These are phyloP conservation scores for Ectropis crepuscularia DNA, from an alignment of 2,888 invertebrate genomes.

Conservation along the genomic window DNA sequence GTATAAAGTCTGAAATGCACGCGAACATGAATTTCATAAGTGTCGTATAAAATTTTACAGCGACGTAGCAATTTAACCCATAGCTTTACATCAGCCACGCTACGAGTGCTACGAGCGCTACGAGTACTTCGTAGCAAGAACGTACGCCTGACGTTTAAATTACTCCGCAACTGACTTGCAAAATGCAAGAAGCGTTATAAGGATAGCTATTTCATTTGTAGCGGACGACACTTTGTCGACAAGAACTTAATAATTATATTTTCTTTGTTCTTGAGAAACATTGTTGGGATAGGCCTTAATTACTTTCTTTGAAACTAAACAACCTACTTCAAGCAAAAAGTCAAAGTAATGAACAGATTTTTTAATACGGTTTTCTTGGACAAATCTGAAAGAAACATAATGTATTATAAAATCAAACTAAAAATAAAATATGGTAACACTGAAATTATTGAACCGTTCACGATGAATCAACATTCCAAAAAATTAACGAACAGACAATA, in stretches of 20 bases:
- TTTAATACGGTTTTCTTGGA: too few species aligned
- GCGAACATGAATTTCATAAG: slow-evolving; percentile 24
- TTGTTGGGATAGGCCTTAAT: neutral
- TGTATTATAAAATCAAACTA: too few species aligned
- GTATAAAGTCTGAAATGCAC: slow-evolving; percentile 16
- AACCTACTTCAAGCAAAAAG: too few species aligned
- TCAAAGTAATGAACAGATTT: too few species aligned
- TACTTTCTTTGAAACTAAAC: too few species aligned
- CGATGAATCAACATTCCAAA: too few species aligned
- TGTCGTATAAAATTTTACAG: slow-evolving; percentile 24
- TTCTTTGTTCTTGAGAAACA: neutral
- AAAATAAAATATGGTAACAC: too few species aligned
- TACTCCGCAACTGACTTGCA: slow-evolving; percentile 44
- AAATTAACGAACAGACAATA: too few species aligned
- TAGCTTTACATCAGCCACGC: slow-evolving; percentile 18
- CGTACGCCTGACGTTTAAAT: slow-evolving; percentile 47
- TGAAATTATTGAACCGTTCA: too few species aligned
- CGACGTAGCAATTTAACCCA: slow-evolving; percentile 20
- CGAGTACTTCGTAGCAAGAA: slow-evolving; percentile 25
- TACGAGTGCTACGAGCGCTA: slow-evolving; percentile 25
- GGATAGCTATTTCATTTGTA: slow-evolving; percentile 12
- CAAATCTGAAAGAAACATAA: too few species aligned
- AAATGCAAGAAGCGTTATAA: slow-evolving; percentile 23
- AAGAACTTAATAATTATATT: neutral
- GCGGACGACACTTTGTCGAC: slow-evolving; percentile 4